Percentiles rank a stretch among this genome's conserved stretches.
These are phyloP conservation scores for Apamea monoglypha DNA, from an alignment of 2,888 invertebrate genomes.

Conservation along the genomic window DNA sequence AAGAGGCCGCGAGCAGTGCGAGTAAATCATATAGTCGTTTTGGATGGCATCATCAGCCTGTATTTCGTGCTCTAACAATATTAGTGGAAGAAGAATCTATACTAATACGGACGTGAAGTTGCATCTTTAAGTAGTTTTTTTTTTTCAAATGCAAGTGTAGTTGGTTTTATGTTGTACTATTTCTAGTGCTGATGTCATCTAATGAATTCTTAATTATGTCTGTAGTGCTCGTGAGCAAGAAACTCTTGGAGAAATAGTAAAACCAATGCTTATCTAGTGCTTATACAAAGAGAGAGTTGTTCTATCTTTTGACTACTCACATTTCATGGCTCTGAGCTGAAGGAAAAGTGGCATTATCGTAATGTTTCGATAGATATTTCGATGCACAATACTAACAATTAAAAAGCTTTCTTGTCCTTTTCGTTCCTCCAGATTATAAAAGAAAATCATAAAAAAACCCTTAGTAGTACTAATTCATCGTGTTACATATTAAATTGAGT, in stretches of 20 bases:
- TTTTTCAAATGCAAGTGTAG: not conserved
- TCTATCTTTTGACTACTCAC: not conserved
- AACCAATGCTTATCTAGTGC: not conserved
- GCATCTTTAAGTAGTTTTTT: slow-evolving; percentile 20
- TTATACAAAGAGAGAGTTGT: not conserved
- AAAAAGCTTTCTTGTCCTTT: not conserved
- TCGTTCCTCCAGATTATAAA: not conserved
- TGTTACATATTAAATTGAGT: slow-evolving; percentile 19
- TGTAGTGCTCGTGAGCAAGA: slow-evolving; percentile 7
- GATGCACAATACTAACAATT: not conserved
- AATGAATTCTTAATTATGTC: slow-evolving; percentile 28
- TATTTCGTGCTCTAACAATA: not conserved
- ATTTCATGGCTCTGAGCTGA: not conserved
- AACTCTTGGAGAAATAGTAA: slow-evolving; percentile 1
- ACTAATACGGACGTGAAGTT: not conserved
- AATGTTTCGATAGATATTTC: not conserved
- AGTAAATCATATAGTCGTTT: not conserved
- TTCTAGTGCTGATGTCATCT: slow-evolving; percentile 37
- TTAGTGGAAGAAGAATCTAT: not conserved
- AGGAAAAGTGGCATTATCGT: not conserved
- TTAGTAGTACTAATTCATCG: slow-evolving; percentile 10
- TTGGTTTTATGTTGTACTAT: slow-evolving; percentile 20
- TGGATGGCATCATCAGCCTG: not conserved
- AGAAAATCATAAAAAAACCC: not conserved
- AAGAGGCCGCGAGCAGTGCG: not conserved